Percentiles rank a stretch among this genome's conserved stretches.
Conservation (phyloP, 2,888 invertebrate species). For the Enchytraeus crypticus region DNA sequence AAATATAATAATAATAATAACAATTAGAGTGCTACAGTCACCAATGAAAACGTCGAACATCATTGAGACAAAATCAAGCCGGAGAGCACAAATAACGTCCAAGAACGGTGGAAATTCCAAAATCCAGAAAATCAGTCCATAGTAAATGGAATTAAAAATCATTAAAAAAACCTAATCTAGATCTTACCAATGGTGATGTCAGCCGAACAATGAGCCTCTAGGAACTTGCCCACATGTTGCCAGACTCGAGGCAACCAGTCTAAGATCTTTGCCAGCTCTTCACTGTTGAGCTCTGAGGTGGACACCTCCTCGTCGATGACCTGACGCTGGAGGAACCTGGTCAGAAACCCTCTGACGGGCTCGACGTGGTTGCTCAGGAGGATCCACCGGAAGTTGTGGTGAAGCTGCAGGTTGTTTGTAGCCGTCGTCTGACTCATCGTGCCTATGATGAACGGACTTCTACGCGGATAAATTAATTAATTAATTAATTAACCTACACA, state of each 20-base stretch:
- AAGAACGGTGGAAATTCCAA: too few relatives aligned
- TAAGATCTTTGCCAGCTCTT: slow-evolving; percentile 54
- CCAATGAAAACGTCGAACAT: too few relatives aligned
- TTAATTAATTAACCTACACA: neutral
- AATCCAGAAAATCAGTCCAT: too few relatives aligned
- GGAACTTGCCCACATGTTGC: slow-evolving; percentile 86
- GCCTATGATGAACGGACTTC: slow-evolving; percentile 77
- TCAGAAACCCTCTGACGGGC: slow-evolving; percentile 88
- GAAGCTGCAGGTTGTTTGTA: slow-evolving; percentile 84
- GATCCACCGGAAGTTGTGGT: slow-evolving; percentile 81
- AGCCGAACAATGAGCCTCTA: slow-evolving; percentile 88
- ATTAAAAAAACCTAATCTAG: too few relatives aligned
- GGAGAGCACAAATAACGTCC: too few relatives aligned
- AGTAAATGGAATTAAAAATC: too few relatives aligned
- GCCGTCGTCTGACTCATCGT: slow-evolving; percentile 55
- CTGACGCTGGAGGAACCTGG: slow-evolving; percentile 66
- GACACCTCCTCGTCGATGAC: slow-evolving; percentile 70
- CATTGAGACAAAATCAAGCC: too few relatives aligned
- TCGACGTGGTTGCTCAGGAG: slow-evolving; percentile 95
- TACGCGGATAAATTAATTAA: slow-evolving; percentile 4
- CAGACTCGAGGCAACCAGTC: slow-evolving; percentile 93
- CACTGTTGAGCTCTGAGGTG: slow-evolving; percentile 3
- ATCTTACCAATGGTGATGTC: slow-evolving; percentile 94
- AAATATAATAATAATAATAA: too few relatives aligned
- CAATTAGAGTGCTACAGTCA: too few relatives aligned